Evolutionary conservation across 2,888 invertebrate genomes (phyloP).

Genomic region (Conomelus anceps): DNA sequence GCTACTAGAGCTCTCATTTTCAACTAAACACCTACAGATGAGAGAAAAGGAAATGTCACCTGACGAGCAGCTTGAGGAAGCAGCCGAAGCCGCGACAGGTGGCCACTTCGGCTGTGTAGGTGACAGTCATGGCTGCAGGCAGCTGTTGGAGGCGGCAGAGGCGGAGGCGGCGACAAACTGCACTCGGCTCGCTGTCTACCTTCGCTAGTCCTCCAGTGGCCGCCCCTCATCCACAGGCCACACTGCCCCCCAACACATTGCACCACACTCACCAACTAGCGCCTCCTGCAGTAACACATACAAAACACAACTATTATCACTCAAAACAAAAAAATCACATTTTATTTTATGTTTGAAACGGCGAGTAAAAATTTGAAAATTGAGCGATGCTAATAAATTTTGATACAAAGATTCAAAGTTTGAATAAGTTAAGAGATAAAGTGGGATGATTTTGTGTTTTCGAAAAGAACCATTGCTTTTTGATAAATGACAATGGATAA

Average conservation of each 20-base stretch:
- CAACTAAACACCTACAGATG: no score
- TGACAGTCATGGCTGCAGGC: constrained; percentile 61
- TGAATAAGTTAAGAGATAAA: no score
- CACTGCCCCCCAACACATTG: background rate
- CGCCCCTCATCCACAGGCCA: background rate
- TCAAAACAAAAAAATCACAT: no score
- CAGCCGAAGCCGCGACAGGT: constrained; percentile 80
- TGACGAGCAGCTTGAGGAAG: constrained; percentile 74
- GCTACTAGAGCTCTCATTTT: no score
- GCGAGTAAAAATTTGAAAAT: no score
- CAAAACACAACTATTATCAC: background rate
- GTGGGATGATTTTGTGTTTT: no score
- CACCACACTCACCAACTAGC: background rate
- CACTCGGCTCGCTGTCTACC: background rate
- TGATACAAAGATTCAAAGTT: no score
- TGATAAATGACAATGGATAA: no score
- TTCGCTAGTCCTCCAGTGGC: background rate
- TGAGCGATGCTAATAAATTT: no score
- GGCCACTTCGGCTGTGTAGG: constrained; percentile 79
- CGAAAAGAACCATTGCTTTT: no score
- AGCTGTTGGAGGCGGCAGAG: background rate
- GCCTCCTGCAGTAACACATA: background rate
- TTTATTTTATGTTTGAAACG: no score
- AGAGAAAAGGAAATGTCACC: constrained; percentile 48
- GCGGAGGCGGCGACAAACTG: no score